Conservation (phyloP, 1,140 invertebrate species). For the Apis florea region DNA sequence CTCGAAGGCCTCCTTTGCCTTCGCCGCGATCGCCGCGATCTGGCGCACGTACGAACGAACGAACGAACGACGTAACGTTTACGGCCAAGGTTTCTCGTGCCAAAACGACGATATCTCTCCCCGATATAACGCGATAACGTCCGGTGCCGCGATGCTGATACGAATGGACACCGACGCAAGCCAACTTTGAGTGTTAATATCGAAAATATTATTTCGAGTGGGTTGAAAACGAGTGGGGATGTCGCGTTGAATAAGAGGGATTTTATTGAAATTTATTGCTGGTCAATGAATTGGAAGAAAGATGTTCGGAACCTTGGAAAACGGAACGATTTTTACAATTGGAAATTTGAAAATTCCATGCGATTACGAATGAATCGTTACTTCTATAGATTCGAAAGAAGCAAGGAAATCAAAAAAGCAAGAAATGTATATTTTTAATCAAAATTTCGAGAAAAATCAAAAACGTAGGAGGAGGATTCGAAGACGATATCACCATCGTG, state of each 20-base stretch:
- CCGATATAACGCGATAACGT: conserved; percentile 18
- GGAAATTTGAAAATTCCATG: too few relatives aligned
- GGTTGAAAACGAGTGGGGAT: too few relatives aligned
- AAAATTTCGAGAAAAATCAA: not conserved
- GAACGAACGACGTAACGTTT: conserved; percentile 43
- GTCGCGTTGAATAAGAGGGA: too few relatives aligned
- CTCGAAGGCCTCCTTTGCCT: conserved; percentile 32
- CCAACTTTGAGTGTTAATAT: too few relatives aligned
- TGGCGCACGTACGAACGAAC: conserved; percentile 40
- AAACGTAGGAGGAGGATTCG: not conserved
- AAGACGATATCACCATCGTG: not conserved
- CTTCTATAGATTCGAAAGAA: too few relatives aligned
- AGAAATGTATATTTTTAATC: not conserved
- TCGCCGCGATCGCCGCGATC: conserved; percentile 51
- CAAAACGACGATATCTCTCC: conserved; percentile 60
- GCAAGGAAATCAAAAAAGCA: not conserved
- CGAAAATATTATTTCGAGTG: too few relatives aligned
- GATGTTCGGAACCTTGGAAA: too few relatives aligned
- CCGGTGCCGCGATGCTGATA: conserved; percentile 38
- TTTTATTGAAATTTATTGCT: too few relatives aligned
- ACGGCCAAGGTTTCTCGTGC: conserved; percentile 60
- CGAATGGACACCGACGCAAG: not conserved
- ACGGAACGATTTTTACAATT: not conserved
- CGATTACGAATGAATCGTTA: too few relatives aligned
- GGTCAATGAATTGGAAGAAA: too few relatives aligned